Evolutionary conservation across 2,113 vertebrate species (phyloP).

Genomic region (human): GRCh38 chr11:112472001-112472500

Average conservation of each 20-base stretch:
- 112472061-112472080: constrained; percentile 52
- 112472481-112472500: not conserved
- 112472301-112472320: not conserved
- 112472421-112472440: constrained; percentile 36
- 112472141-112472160: not conserved
- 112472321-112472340: not conserved
- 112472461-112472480: constrained; percentile 46
- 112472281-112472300: not conserved
- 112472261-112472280: not conserved
- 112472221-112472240: not conserved
- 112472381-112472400: not conserved
- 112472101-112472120: not conserved
- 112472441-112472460: constrained; percentile 5
- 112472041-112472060: constrained; percentile 42
- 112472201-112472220: not conserved
- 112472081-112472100: constrained; percentile 47
- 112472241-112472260: not conserved
- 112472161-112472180: not conserved
- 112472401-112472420: not conserved
- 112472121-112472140: not conserved
- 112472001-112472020: constrained; percentile 65
- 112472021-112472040: constrained; percentile 64
- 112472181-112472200: not conserved
- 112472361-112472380: not conserved
- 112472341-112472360: not conserved